A percentile compares a stretch with the other conserved stretches of the same genome.
phyloP scores from a whole-genome alignment of 2,888 invertebrate genomes.

The Colostygia pectinataria region DNA sequence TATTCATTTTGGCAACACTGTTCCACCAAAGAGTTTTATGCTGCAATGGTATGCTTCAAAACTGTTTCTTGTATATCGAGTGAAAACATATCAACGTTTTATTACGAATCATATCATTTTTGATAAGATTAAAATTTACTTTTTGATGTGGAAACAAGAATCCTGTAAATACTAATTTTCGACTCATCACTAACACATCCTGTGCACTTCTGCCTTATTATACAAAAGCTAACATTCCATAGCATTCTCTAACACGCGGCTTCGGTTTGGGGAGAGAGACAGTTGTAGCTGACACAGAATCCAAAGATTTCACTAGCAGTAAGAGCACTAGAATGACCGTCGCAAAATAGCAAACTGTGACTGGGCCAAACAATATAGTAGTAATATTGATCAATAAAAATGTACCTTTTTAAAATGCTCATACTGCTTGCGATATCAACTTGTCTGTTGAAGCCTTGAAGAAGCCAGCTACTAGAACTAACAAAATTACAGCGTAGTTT shows the following conservation, averaged over 20 bases:
- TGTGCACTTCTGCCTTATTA: slow-evolving; percentile 58
- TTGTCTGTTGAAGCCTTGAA: slow-evolving; percentile 46
- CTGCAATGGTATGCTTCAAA: slow-evolving; percentile 40
- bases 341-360: too few species aligned
- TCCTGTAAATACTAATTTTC: slow-evolving; percentile 67
- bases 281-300: slow-evolving; percentile 41
- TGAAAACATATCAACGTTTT: slow-evolving; percentile 14
- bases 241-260: slow-evolving; percentile 39
- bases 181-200: slow-evolving; percentile 78
- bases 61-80: slow-evolving; percentile 17
- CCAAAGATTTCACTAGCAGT: neutral
- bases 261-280: slow-evolving; percentile 43
- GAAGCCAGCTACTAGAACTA: slow-evolving; percentile 54
- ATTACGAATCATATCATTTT: slow-evolving; percentile 2
- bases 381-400: too few species aligned
- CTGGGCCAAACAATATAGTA: too few species aligned
- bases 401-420: neutral
- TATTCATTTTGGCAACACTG: slow-evolving; percentile 69
- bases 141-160: slow-evolving; percentile 23
- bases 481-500: slow-evolving; percentile 28
- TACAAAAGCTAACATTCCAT: slow-evolving; percentile 70
- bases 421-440: neutral
- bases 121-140: slow-evolving; percentile 9
- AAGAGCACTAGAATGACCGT: neutral
- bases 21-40: slow-evolving; percentile 43